phyloP scores from a whole-genome alignment of 2,113 vertebrate species.

The Epinephelus moara region DNA sequence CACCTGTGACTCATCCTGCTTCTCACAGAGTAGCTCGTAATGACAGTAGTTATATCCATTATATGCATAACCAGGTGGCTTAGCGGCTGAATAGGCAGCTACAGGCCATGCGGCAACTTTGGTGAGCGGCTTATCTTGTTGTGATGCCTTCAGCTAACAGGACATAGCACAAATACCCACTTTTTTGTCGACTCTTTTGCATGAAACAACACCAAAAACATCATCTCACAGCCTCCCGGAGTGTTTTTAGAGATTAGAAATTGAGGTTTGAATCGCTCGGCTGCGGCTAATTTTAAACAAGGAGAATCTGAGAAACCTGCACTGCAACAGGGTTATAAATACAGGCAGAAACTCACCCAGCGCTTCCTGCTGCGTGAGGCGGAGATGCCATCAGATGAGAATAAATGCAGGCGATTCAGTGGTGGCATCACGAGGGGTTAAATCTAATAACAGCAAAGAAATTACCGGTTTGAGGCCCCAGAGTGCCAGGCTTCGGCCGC shows the following conservation, averaged over 20 bases:
- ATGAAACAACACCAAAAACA: background rate
- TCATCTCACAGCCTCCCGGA: background rate
- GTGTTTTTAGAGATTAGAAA: background rate
- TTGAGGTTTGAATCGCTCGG: background rate
- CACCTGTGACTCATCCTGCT: constrained; percentile 65
- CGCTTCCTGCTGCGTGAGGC: constrained; percentile 34
- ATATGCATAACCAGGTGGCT: constrained; percentile 39
- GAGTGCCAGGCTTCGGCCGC: background rate
- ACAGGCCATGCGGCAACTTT: constrained; percentile 31
- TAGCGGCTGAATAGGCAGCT: constrained; percentile 6
- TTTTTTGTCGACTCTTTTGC: background rate
- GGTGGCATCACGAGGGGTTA: constrained; percentile 32
- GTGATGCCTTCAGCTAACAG: background rate
- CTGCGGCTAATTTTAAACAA: constrained; percentile 27
- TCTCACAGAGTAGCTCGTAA: constrained; percentile 28
- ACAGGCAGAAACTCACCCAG: constrained; percentile 58
- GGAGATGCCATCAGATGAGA: constrained; percentile 52
- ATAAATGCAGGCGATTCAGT: constrained; percentile 41
- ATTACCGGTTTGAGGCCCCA: constrained; percentile 36
- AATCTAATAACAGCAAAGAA: constrained; percentile 56
- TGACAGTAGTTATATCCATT: constrained; percentile 33
- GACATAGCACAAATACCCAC: background rate
- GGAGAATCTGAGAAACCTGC: constrained; percentile 54
- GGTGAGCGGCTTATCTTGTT: background rate
- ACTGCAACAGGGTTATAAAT: constrained; percentile 71